Base-by-base conservation (phyloP, 2,888 invertebrate genomes). In the Drosophila tanythrix region DNA sequence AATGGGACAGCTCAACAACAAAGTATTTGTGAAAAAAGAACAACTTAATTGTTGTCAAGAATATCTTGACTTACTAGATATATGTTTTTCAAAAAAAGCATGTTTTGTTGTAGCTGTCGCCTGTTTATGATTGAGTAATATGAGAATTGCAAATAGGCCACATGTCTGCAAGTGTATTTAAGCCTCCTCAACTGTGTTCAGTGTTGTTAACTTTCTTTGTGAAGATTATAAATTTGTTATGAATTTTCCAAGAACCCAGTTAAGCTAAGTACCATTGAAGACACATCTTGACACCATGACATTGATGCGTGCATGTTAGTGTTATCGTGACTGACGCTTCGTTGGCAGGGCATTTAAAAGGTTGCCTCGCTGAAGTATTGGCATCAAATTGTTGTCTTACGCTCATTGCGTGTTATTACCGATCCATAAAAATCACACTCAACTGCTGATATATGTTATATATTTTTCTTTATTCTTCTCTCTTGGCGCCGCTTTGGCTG, bases 351-450 rank as follows among this genome's bases (percentile, higher is more conserved):
- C 68, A 62, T 65, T 74, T 51, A 21, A 57, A 15, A 62, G 57
- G 40, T 65, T 56, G 40, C 35, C 15, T 7, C 29, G 1, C 18
- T 11, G 33, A 25, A 31, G 27, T 51, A 38, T 29, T 48, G 31
- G 13, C 60, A 61, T 46, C 11, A 33, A 67, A 56, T 56, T 48
- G 53, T 67, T 60, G 48, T 71, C 59, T 72, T 59, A 61, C 50
- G 70, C 65, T 51, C 57, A 53, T 60, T 70, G 59, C 63, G 60
- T 76, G 67, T 77, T 71, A 71, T 74, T 72, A 72, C 57, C 55
- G 63, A 74, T 67, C 40, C 74, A 80, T 85, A 82, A 76, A 81
- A 86, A 83, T 75, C 64, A 70, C 57, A 62, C 72, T 68, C 81
- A 88, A 64, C 61, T 75, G 83, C 74, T 50, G 61, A 67, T 76